phyloP scores from a whole-genome alignment of 2,888 invertebrate species.

The Cheilosia scutellata region DNA sequence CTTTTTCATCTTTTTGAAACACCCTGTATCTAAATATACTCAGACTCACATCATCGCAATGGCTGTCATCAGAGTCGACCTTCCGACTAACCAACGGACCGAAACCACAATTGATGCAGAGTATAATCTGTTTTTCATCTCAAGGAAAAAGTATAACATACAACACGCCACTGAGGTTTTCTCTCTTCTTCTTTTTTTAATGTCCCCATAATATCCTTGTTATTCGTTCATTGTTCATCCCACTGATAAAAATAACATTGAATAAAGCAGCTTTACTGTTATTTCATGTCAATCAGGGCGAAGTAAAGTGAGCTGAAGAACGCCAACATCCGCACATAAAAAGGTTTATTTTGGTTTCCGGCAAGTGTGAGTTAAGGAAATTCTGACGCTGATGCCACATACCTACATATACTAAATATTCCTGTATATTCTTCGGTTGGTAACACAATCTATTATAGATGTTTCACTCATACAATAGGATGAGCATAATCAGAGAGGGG shows the following conservation, averaged over 20 bases:
- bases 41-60: constrained; percentile 17
- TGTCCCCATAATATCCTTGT: constrained; percentile 51
- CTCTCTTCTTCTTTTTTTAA: constrained; percentile 37
- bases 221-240: constrained; percentile 53
- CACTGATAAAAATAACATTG: constrained; percentile 65
- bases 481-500: background rate
- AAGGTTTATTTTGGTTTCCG: constrained; percentile 66
- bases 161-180: constrained; percentile 47
- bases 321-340: constrained; percentile 54
- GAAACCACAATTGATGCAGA: constrained; percentile 57
- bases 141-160: constrained; percentile 5
- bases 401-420: background rate
- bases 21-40: constrained; percentile 30
- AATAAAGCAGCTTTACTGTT: constrained; percentile 56
- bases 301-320: constrained; percentile 54
- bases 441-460: constrained; percentile 29
- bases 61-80: constrained; percentile 16
- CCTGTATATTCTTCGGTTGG: constrained; percentile 17
- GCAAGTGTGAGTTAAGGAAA: constrained; percentile 15
- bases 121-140: constrained; percentile 42
- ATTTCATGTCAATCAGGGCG: constrained; percentile 72
- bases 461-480: constrained; percentile 18
- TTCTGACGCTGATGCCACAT: constrained; percentile 23
- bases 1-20: too few species aligned
- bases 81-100: constrained; percentile 58